Base-by-base conservation (phyloP, 2,113 vertebrate genomes). In the Rhabdornis inornatus region DNA sequence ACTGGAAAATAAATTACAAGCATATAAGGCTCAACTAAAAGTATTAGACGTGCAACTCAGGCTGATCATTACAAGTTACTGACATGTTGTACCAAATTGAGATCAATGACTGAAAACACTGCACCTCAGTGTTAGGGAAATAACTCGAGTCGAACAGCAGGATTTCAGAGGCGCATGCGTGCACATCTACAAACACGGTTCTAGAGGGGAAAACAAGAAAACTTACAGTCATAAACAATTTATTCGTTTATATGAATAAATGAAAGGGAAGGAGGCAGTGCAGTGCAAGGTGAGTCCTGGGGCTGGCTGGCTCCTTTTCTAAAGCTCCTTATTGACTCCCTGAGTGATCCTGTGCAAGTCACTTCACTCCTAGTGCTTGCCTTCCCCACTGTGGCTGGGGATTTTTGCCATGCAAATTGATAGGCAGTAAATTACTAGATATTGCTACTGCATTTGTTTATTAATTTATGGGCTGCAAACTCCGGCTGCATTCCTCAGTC, bases 1-100 rank as follows among this genome's bases (percentile, higher is more conserved):
- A 93, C 79, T 95, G 83, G 24, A 74, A 94, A 94, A 96, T 82
- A 95, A 96, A 93, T 94, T 75, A 76, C 70, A 81, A 80, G 77
- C 49, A 12, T 76, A 84, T 83, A 69, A 83, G 68, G 57, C 80
- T 78, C 65, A 94, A 83, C 63, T 87, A 94, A 56, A 95, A 83
- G 74, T 64, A 89, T 53, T 84, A 80, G 85, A 57, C 64, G 24
- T 87, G 84, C 84, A 10, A 2, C 13, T 68, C 4, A 10, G 61
- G 76, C 37, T 83, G 77, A 60, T 88, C 31, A 77, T 90, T 92
- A 60, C 33, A 45, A 91, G 57, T 84, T 90, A 84, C 69, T 79
- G 64, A 55, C 15, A 4, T 83, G 74, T 35, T 45, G 76, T 78
- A 87, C 19, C n/a, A 86, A 92, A 87, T 60, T 2, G 33, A 92